These are phyloP conservation scores for Pogonophryne albipinna DNA, from an alignment of 2,797 vertebrate species.

Conservation along the genomic window DNA sequence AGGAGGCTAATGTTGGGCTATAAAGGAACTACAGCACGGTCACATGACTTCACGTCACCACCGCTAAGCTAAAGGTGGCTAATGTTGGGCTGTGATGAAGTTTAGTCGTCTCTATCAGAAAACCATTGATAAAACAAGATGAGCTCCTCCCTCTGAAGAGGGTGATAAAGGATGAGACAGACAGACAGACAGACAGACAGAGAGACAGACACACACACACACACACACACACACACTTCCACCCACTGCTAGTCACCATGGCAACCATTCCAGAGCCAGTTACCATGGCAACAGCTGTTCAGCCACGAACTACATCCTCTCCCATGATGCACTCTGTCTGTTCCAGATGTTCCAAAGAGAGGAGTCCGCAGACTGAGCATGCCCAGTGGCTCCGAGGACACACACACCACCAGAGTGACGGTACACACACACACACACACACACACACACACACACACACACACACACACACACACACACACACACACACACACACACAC, in stretches of 20 bases:
- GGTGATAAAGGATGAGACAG: neutral
- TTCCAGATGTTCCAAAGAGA: conserved; percentile 54
- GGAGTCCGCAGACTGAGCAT: conserved; percentile 56
- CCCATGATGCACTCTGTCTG: conserved; percentile 49
- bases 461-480: too few species aligned
- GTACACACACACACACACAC: conserved; percentile 34
- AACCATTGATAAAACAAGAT: too few species aligned
- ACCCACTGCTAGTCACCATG: neutral
- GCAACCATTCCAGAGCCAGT: neutral
- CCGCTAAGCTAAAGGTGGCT: too few species aligned
- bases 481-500: too few species aligned
- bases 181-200: neutral
- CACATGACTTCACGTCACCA: too few species aligned
- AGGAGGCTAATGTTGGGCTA: too few species aligned
- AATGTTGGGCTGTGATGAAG: too few species aligned
- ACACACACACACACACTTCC: too few species aligned
- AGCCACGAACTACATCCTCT: conserved; percentile 17
- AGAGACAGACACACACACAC: neutral
- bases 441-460: conserved; percentile 21
- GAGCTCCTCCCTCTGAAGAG: too few species aligned
- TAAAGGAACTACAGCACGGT: too few species aligned
- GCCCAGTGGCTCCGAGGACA: conserved; percentile 56
- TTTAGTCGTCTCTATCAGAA: too few species aligned
- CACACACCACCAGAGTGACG: conserved; percentile 60
- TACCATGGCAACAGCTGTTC: conserved; percentile 19